Conservation (phyloP, 2,797 vertebrate genomes). For the Oryzias dopingdopingensis region DNA sequence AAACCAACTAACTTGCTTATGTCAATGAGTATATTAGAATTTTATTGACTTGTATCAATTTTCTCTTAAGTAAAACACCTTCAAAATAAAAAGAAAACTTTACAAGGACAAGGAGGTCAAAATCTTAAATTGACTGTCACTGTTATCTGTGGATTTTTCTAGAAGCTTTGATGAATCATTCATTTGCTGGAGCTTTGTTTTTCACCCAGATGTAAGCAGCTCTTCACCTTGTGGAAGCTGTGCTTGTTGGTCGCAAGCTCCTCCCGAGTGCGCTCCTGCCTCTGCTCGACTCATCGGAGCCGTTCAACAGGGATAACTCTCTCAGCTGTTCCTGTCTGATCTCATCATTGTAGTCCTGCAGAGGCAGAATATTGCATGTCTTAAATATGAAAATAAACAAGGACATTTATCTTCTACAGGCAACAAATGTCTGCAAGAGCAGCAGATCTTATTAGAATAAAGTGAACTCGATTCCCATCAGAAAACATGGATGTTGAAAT, state of each 20-base stretch:
- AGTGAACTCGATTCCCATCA: slow-evolving; percentile 48
- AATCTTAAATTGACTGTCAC: too few relatives aligned
- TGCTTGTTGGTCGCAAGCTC: slow-evolving; percentile 79
- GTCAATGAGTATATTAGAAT: too few relatives aligned
- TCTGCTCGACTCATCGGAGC: slow-evolving; percentile 89
- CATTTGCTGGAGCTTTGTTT: not conserved
- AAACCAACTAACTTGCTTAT: too few relatives aligned
- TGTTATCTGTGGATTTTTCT: not conserved
- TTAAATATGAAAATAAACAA: slow-evolving; percentile 35
- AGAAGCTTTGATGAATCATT: not conserved
- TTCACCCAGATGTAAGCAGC: not conserved
- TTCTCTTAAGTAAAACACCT: too few relatives aligned
- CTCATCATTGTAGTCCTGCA: slow-evolving; percentile 97
- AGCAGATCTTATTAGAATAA: slow-evolving; percentile 50
- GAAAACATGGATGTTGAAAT: slow-evolving; percentile 24
- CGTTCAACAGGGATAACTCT: slow-evolving; percentile 94
- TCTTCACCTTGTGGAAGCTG: slow-evolving; percentile 83
- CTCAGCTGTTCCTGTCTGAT: slow-evolving; percentile 98
- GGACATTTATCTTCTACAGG: slow-evolving; percentile 52
- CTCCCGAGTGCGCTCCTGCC: slow-evolving; percentile 84
- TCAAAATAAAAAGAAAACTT: too few relatives aligned
- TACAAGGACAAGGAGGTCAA: too few relatives aligned
- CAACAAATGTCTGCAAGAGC: slow-evolving; percentile 58
- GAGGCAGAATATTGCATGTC: slow-evolving; percentile 42
- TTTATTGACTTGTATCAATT: too few relatives aligned